Percentiles rank a stretch among this genome's conserved stretches.
Conservation (phyloP, 2,888 invertebrate genomes). For the Entomobrya proxima region DNA sequence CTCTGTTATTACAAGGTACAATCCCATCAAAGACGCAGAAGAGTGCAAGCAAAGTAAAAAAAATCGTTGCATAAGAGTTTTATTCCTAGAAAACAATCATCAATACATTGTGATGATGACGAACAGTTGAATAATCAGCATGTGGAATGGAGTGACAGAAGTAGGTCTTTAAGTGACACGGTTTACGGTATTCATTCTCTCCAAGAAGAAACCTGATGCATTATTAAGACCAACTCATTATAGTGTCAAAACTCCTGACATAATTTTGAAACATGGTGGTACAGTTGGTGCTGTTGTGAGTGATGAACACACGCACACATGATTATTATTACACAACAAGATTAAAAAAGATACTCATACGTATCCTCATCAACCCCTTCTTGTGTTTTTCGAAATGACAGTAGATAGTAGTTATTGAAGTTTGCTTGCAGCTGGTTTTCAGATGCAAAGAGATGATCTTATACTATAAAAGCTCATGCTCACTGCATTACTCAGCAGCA, state of each 20-base stretch:
- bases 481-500: constrained; percentile 35
- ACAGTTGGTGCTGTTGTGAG: background rate
- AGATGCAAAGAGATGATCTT: background rate
- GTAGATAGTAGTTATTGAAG: constrained; percentile 48
- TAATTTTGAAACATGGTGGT: constrained; percentile 47
- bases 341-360: constrained; percentile 53
- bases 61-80: background rate
- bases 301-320: constrained; percentile 43
- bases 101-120: constrained; percentile 1
- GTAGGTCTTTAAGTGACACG: constrained; percentile 37
- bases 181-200: background rate
- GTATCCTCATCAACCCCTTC: constrained; percentile 21
- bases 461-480: constrained; percentile 9
- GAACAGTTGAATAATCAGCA: constrained; percentile 26
- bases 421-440: constrained; percentile 55
- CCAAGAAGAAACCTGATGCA: background rate
- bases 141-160: constrained; percentile 38
- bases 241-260: constrained; percentile 54
- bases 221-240: constrained; percentile 3
- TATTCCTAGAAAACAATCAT: background rate
- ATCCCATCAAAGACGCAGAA: too few species aligned
- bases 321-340: constrained; percentile 36
- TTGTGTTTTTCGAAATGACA: constrained; percentile 50
- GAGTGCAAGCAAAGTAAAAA: too few species aligned
- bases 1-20: too few species aligned